Evolutionary conservation across 1,140 invertebrate species (phyloP), one percentile per base, ranked within the genome.

Genomic region (Aradophagus sp.): DNA sequence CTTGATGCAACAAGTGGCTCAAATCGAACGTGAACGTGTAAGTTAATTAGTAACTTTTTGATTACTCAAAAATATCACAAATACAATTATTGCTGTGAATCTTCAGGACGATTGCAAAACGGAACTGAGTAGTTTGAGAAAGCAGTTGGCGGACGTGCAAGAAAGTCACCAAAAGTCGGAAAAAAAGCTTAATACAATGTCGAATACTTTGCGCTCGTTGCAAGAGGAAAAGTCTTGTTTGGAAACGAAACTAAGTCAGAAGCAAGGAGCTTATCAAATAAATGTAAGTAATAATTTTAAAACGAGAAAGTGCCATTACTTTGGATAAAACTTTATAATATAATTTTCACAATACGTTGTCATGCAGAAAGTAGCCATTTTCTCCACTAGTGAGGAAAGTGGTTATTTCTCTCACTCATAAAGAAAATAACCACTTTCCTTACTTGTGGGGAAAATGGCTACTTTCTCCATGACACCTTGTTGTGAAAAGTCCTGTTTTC

Each of bases 1-100:
- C 75, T 87, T 96, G 11, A 95, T 96, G 92, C 93, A 95, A 76
- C 94, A 95, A 87, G 91, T 97, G 19, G 94, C 93, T 0, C 91
- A 93, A 80, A 90, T 95, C 39, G 94, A 96, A 84, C 87, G 94
- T 13, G 94, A 96, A 81, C 91, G 91, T 78, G 90, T 92, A 83
- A 81, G 75, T 77, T 34, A 12, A 50, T 1, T 26, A 20, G 13
- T 27, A 23, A 17, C 2, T 50, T 34, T 32, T 4, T 14, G 14
- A 36, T 26, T 36, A 44, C 20, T 20, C 1, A 48, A 32, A 47
- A 20, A 13, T 16, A 32, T 61, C 1, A 4, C 17, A 2, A 34
- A 29, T 42, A 15, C 14, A 41, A n/a, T 3, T 23, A 31, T 29
- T 17, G 12, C n/a, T n/a, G n/a, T n/a, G n/a, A 32, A 13, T 45